Percentiles rank a stretch among this genome's conserved stretches.
Conservation (phyloP, 2,113 vertebrate species). For the Pomatorhinus ruficollis region DNA sequence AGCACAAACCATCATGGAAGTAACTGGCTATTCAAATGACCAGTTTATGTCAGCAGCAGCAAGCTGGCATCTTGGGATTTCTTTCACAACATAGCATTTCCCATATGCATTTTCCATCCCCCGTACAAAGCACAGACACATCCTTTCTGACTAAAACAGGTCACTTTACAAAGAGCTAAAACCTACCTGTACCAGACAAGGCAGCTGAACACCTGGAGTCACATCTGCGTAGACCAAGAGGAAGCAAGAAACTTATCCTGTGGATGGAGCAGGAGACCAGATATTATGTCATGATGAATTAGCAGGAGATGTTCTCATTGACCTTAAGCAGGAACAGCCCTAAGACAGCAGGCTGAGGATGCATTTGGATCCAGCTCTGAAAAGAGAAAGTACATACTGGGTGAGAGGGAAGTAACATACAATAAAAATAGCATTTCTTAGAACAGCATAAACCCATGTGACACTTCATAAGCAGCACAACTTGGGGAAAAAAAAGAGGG, state of each 20-base stretch:
- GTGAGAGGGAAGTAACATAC: not conserved
- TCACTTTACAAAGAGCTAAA: not conserved
- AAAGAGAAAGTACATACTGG: not conserved
- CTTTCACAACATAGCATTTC: not conserved
- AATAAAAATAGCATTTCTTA: not conserved
- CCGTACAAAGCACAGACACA: not conserved
- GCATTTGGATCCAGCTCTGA: constrained; percentile 35
- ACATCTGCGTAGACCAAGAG: not conserved
- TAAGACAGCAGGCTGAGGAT: not conserved
- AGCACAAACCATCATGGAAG: not conserved
- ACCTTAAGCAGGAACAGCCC: not conserved
- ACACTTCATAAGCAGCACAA: not conserved
- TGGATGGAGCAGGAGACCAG: not conserved
- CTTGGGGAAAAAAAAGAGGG: not conserved
- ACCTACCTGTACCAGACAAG: constrained; percentile 42
- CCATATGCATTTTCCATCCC: not conserved
- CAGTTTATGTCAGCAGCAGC: not conserved
- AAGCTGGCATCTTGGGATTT: not conserved
- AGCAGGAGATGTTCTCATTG: not conserved
- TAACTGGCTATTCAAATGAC: not conserved
- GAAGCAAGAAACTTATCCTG: constrained; percentile 5
- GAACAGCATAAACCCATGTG: not conserved
- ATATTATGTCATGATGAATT: constrained; percentile 47
- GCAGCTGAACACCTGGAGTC: not conserved
- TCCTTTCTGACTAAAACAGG: not conserved